Evolutionary conservation across 1,140 invertebrate genomes (phyloP).

Genomic region (Psilanteris sp.): DNA sequence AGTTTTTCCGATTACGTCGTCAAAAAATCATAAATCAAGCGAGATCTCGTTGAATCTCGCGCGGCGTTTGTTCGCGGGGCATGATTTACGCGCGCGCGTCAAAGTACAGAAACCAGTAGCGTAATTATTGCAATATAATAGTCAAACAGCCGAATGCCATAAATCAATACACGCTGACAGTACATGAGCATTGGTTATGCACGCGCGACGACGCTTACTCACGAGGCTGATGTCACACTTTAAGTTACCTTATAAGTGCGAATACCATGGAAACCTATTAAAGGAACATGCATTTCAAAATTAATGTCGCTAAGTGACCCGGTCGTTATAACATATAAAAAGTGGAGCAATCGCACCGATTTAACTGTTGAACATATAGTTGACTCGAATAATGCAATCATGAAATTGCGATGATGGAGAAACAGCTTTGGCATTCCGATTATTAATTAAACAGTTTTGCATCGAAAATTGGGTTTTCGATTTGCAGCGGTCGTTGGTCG

Average conservation of each 20-base stretch:
- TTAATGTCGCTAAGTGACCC: slow-evolving; percentile 51
- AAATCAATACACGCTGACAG: slow-evolving; percentile 57
- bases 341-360: slow-evolving; percentile 38
- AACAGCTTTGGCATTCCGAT: background rate
- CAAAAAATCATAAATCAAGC: slow-evolving; percentile 61
- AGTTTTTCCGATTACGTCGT: slow-evolving; percentile 26
- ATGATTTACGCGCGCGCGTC: slow-evolving; percentile 52
- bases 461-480: too few species aligned
- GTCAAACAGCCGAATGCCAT: slow-evolving; percentile 44
- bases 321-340: slow-evolving; percentile 50
- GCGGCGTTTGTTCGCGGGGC: slow-evolving; percentile 3
- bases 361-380: slow-evolving; percentile 34
- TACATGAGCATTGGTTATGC: slow-evolving; percentile 55
- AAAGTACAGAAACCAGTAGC: slow-evolving; percentile 60
- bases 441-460: background rate
- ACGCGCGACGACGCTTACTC: slow-evolving; percentile 53
- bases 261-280: slow-evolving; percentile 61
- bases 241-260: slow-evolving; percentile 61
- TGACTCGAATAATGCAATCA: slow-evolving; percentile 40
- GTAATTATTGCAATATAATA: slow-evolving; percentile 65
- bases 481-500: too few species aligned
- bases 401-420: slow-evolving; percentile 7
- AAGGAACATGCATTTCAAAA: slow-evolving; percentile 54
- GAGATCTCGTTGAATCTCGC: slow-evolving; percentile 39
- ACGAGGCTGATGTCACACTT: slow-evolving; percentile 62